These are phyloP conservation scores for Nansenia antarctica DNA, from an alignment of 2,113 vertebrate species.

Conservation along the genomic window DNA sequence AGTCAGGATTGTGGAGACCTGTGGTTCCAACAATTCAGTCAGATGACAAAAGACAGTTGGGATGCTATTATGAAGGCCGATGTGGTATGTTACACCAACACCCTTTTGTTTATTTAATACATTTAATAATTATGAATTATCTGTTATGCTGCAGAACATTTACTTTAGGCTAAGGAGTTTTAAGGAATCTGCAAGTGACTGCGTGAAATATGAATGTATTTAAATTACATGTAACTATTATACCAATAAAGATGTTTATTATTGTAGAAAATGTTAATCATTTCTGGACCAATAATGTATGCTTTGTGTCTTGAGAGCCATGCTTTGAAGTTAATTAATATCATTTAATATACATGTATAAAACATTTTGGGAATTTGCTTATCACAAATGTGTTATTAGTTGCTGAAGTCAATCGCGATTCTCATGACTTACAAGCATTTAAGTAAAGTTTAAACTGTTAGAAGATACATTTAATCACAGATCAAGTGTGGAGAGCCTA, in stretches of 20 bases:
- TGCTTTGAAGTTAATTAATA: too few relatives aligned
- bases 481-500: too few relatives aligned
- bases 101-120: conserved; percentile 43
- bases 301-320: too few relatives aligned
- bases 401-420: background rate
- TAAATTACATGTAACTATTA: conserved; percentile 34
- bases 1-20: conserved; percentile 70
- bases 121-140: too few relatives aligned
- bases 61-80: conserved; percentile 50
- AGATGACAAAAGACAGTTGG: conserved; percentile 57
- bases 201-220: conserved; percentile 55
- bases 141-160: conserved; percentile 37
- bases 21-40: conserved; percentile 46
- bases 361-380: too few relatives aligned
- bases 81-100: conserved; percentile 22
- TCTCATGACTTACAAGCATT: too few relatives aligned
- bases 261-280: conserved; percentile 34
- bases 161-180: too few relatives aligned
- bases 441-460: too few relatives aligned
- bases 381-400: too few relatives aligned
- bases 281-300: background rate
- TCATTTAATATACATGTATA: too few relatives aligned
- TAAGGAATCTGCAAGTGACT: conserved; percentile 29
- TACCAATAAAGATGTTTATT: conserved; percentile 62
- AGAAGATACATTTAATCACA: too few relatives aligned